A percentile compares a stretch with the other conserved stretches of the same genome.
Evolutionary conservation across 1,140 invertebrate species (phyloP).

Genomic region (Pseudomyrmex sp.): DNA sequence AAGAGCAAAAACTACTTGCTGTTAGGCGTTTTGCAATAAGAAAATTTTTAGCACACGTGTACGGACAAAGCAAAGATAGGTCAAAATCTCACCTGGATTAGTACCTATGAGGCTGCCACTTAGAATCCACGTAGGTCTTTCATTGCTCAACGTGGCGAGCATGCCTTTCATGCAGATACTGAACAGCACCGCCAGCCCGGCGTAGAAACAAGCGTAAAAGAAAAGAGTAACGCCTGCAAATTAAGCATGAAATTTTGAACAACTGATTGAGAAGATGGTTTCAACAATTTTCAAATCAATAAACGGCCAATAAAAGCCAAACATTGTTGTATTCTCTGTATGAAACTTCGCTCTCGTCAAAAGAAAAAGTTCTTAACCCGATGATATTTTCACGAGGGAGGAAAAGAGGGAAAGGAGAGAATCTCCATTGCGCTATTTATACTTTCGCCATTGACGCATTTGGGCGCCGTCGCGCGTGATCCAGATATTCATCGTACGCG

Average conservation of each 20-base stretch:
- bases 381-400: neutral
- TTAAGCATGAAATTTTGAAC: constrained; percentile 50
- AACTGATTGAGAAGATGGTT: no score
- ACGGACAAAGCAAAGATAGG: neutral
- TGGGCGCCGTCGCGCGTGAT: constrained; percentile 10
- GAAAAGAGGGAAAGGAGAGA: neutral
- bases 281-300: no score
- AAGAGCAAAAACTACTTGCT: neutral
- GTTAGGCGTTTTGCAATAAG: no score
- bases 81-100: constrained; percentile 90
- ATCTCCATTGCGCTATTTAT: constrained; percentile 33
- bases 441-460: constrained; percentile 28
- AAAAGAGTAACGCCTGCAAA: constrained; percentile 90
- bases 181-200: constrained; percentile 91
- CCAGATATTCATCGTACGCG: constrained; percentile 9
- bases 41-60: no score
- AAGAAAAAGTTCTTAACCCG: no score
- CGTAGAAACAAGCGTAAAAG: constrained; percentile 96
- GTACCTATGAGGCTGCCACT: constrained; percentile 92
- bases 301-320: no score
- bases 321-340: no score
- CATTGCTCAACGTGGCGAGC: constrained; percentile 89
- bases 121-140: constrained; percentile 90
- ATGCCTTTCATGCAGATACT: constrained; percentile 93
- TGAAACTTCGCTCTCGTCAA: no score